A percentile compares a stretch with the other conserved stretches of the same genome.
Evolutionary conservation across 2,113 vertebrate species (phyloP).

Genomic region (Pagrus major): DNA sequence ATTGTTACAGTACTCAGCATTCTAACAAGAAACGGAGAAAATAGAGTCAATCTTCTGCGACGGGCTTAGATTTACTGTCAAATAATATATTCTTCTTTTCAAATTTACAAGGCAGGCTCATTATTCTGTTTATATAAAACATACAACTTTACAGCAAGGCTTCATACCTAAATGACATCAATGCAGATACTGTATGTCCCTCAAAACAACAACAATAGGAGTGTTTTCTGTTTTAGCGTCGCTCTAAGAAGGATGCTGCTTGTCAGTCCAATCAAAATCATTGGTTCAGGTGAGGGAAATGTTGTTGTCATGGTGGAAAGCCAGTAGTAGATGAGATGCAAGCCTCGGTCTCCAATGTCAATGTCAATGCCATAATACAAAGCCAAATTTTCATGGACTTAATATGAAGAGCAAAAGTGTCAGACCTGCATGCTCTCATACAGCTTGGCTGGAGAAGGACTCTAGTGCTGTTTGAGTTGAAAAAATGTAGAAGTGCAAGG

Average conservation of each 20-base stretch:
- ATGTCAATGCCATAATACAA: too few relatives aligned
- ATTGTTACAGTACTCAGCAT: conserved; percentile 23
- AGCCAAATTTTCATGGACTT: too few relatives aligned
- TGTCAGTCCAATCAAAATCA: background rate
- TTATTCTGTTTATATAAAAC: background rate
- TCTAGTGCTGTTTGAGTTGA: background rate
- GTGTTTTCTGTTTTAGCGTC: background rate
- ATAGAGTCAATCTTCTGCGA: conserved; percentile 3
- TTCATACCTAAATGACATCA: background rate
- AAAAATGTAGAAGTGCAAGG: background rate
- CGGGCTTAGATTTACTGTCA: conserved; percentile 8
- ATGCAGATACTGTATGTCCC: background rate
- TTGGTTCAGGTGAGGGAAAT: background rate
- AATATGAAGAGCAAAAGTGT: too few relatives aligned
- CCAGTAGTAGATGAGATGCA: background rate
- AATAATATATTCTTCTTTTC: background rate
- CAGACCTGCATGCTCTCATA: background rate
- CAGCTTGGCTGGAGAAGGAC: background rate
- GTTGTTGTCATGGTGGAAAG: background rate
- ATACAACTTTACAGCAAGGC: background rate
- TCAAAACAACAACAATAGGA: background rate
- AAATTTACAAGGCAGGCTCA: background rate
- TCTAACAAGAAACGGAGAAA: conserved; percentile 21
- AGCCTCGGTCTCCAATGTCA: background rate
- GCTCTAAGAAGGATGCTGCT: background rate